Evolutionary conservation across 2,888 invertebrate species (phyloP).

Genomic region (Coleophora flavipennella): DNA sequence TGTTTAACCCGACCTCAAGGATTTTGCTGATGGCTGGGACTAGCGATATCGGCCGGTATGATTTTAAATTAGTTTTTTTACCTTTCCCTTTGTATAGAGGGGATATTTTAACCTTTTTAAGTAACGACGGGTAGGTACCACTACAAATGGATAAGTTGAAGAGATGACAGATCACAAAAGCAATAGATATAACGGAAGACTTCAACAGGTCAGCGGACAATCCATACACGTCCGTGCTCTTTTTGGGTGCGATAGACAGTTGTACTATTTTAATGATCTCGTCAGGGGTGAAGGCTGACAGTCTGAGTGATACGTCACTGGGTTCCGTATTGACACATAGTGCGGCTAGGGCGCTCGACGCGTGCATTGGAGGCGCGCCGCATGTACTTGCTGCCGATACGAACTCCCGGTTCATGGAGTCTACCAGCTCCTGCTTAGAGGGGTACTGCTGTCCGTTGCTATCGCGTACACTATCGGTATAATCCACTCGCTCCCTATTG

Average conservation of each 20-base stretch:
- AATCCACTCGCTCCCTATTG: neutral
- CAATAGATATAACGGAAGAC: neutral
- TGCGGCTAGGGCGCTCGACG: too few species aligned
- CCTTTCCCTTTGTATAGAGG: slow-evolving; percentile 2
- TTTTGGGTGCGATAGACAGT: neutral
- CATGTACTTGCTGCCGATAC: neutral
- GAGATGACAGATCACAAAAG: neutral
- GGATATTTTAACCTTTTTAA: neutral
- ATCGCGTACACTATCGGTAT: too few species aligned
- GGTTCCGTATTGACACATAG: neutral
- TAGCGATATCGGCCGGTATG: slow-evolving; percentile 1
- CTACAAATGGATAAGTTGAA: neutral
- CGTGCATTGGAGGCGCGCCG: too few species aligned
- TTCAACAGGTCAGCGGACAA: neutral
- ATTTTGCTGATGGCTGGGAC: neutral
- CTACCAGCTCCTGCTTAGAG: neutral
- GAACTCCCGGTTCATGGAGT: neutral
- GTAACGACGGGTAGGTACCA: neutral
- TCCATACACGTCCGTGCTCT: neutral
- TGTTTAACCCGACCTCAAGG: neutral
- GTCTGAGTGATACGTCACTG: neutral
- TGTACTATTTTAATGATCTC: neutral
- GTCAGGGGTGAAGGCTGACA: neutral
- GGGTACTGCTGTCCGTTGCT: neutral
- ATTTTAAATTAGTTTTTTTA: neutral